Evolutionary conservation across 2,888 invertebrate genomes (phyloP), one percentile per base, ranked within the genome.

Genomic region (Ganaspis brasiliensis): DNA sequence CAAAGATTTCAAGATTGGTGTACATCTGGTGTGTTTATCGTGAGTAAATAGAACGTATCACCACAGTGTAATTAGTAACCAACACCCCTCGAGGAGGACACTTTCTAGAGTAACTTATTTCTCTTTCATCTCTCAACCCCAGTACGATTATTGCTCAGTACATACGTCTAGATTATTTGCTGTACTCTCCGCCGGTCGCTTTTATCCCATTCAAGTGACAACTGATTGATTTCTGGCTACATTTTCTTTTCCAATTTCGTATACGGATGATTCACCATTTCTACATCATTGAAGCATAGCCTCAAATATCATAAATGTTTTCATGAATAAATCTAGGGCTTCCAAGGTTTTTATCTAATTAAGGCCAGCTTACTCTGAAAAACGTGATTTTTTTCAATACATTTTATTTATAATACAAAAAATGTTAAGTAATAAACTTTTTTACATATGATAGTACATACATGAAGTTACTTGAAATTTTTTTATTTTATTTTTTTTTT

Each of bases 41-140:
- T 88, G 87, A 87, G 89, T 88, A 89, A 90, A 89, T 86, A 87
- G 82, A 81, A 84, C 83, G 84, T 86, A 89, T 87, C 86, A 87
- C 82, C 84, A 84, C 80, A 84, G 85, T 86, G 87, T 89, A 89
- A 90, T 89, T 89, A 90, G 85, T 85, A 86, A 85, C 84, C 85
- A 79, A 86, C 86, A 86, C 86, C 72, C 72, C 72, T 75, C 76
- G 76, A 75, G 79, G 73, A 82, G 81, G 83, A 80, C 82, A 82
- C 57, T 40, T 49, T 57, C 59, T 75, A 24, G 31, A 59, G 0
- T 3, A 21, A 24, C n/a, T 40, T 49, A 2, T 49, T 40, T 67
- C 63, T n/a, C 40, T 67, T 67, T 67, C 40, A 67, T 67, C 40
- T 37, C 12, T 6, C 21, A 19, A 67, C 63, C 63, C 63, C 24